Evolutionary conservation across 1,140 invertebrate genomes (phyloP).

Genomic region (Megalopta genalis): DNA sequence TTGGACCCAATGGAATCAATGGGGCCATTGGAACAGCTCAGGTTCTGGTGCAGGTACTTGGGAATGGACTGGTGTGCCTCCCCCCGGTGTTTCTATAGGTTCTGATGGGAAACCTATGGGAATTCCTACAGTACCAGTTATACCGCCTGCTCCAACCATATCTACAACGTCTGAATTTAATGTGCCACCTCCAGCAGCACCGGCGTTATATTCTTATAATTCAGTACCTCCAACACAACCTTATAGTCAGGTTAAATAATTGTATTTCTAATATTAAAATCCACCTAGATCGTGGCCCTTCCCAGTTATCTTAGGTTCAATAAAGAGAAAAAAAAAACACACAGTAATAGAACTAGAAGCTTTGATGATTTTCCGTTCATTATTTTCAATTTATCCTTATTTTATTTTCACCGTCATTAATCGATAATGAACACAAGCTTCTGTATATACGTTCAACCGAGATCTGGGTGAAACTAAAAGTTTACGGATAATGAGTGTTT

Average conservation of each 20-base stretch:
- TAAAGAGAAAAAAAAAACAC: background rate
- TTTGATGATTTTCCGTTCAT: background rate
- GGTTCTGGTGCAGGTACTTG: slow-evolving; percentile 74
- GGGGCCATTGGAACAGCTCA: slow-evolving; percentile 78
- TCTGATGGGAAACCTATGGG: slow-evolving; percentile 78
- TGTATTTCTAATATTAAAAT: slow-evolving; percentile 40
- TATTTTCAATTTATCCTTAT: slow-evolving; percentile 2
- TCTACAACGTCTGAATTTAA: slow-evolving; percentile 71
- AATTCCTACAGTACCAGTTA: slow-evolving; percentile 70
- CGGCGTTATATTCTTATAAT: slow-evolving; percentile 77
- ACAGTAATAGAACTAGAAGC: too few relatives aligned
- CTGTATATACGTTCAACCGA: background rate
- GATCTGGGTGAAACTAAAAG: background rate
- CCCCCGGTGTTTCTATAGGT: slow-evolving; percentile 73
- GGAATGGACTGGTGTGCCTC: slow-evolving; percentile 78
- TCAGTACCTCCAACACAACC: slow-evolving; percentile 70
- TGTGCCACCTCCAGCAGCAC: slow-evolving; percentile 70
- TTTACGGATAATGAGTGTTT: slow-evolving; percentile 30
- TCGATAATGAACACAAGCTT: background rate
- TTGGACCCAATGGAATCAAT: slow-evolving; percentile 84
- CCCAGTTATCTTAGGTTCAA: background rate
- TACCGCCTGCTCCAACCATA: slow-evolving; percentile 76
- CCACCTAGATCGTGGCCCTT: background rate
- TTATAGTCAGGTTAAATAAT: slow-evolving; percentile 70
- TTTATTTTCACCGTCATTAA: background rate